phyloP scores from a whole-genome alignment of 2,888 invertebrate genomes.

The Drosophila fungiperda region DNA sequence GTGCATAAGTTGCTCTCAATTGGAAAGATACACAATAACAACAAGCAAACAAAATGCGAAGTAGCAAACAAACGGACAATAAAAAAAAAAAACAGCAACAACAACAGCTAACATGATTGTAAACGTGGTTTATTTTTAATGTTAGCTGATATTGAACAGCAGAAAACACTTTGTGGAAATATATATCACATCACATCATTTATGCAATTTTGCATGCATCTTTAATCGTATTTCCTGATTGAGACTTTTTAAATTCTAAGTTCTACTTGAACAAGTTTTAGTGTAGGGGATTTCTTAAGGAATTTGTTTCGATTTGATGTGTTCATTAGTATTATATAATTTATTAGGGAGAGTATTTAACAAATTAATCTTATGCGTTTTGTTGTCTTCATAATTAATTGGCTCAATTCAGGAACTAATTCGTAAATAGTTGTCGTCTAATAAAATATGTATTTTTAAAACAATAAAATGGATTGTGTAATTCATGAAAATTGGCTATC shows the following conservation, averaged over 20 bases:
- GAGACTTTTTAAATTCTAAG: not conserved
- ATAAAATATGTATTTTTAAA: not conserved
- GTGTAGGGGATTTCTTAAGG: not conserved
- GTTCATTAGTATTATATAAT: not conserved
- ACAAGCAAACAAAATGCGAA: constrained; percentile 28
- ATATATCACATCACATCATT: constrained; percentile 1
- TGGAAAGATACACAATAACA: constrained; percentile 70
- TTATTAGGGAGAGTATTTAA: not conserved
- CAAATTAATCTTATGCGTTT: not conserved
- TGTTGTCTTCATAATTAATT: not conserved
- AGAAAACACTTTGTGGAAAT: constrained; percentile 1
- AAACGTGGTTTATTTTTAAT: constrained; percentile 32
- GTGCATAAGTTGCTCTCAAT: constrained; percentile 76
- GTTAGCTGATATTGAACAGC: constrained; percentile 3
- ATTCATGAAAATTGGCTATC: not conserved
- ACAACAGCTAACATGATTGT: constrained; percentile 50
- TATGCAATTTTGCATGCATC: constrained; percentile 1
- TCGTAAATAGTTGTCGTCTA: not conserved
- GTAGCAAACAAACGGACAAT: constrained; percentile 27
- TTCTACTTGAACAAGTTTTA: not conserved
- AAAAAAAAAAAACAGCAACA: constrained; percentile 28
- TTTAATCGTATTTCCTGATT: constrained; percentile 11
- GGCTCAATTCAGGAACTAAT: not conserved
- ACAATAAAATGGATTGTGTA: not conserved
- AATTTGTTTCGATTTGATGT: not conserved